Conservation (phyloP, 2,113 vertebrate species). For the Lampris megalopsis region DNA sequence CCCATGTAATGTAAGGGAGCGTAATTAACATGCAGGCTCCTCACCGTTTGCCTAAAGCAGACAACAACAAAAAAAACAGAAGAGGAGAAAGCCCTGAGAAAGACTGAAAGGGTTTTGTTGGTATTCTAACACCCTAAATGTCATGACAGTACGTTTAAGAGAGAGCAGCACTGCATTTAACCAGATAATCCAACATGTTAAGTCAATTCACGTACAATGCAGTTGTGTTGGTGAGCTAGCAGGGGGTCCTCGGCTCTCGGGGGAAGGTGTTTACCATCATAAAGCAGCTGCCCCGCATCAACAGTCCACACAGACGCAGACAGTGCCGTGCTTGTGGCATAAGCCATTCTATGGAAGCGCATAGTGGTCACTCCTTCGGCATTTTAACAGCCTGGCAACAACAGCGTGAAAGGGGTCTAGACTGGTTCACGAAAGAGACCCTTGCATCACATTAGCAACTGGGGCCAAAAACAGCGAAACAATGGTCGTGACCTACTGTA, state of each 20-base stretch:
- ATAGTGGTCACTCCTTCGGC: slow-evolving; percentile 67
- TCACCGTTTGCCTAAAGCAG: slow-evolving; percentile 22
- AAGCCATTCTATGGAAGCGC: slow-evolving; percentile 69
- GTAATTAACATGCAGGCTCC: slow-evolving; percentile 62
- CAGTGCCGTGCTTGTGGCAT: slow-evolving; percentile 71
- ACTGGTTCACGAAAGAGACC: slow-evolving; percentile 59
- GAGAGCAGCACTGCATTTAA: slow-evolving; percentile 73
- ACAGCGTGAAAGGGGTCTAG: slow-evolving; percentile 65
- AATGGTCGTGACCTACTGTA: slow-evolving; percentile 44
- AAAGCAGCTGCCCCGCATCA: slow-evolving; percentile 73
- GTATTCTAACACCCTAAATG: slow-evolving; percentile 67
- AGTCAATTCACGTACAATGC: slow-evolving; percentile 78
- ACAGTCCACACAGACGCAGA: slow-evolving; percentile 60
- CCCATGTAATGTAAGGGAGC: slow-evolving; percentile 9
- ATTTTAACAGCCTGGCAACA: slow-evolving; percentile 73
- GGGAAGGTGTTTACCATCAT: slow-evolving; percentile 77
- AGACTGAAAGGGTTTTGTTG: slow-evolving; percentile 48
- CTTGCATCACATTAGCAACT: slow-evolving; percentile 61
- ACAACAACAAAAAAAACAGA: slow-evolving; percentile 33
- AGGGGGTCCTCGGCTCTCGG: slow-evolving; percentile 72
- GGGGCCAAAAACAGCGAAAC: slow-evolving; percentile 50
- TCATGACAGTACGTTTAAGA: slow-evolving; percentile 68
- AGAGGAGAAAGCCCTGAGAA: slow-evolving; percentile 57
- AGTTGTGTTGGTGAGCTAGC: slow-evolving; percentile 64
- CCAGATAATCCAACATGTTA: slow-evolving; percentile 78